Conservation (phyloP, 2,888 invertebrate species). For the Acheta domesticus region DNA sequence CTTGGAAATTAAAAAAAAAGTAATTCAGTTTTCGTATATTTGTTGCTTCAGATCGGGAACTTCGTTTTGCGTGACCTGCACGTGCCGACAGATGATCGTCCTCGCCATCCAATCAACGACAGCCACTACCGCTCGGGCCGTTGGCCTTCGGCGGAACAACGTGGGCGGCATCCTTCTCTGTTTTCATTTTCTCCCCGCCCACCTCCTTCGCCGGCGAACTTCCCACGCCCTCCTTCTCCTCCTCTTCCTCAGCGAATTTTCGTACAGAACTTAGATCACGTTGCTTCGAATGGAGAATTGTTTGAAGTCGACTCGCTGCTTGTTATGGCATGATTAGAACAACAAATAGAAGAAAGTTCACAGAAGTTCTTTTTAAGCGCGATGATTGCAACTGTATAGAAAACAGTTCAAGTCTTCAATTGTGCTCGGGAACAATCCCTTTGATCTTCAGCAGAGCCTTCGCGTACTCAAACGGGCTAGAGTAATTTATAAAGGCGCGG, state of each 20-base stretch:
- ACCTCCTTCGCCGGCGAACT: neutral
- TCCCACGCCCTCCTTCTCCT: neutral
- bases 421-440: neutral
- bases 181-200: neutral
- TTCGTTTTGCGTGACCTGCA: too few species aligned
- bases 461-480: neutral
- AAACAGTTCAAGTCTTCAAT: neutral
- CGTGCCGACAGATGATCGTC: too few species aligned
- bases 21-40: too few species aligned
- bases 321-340: neutral
- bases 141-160: too few species aligned
- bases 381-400: neutral
- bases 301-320: constrained; percentile 18
- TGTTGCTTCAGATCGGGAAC: too few species aligned
- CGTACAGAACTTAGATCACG: neutral
- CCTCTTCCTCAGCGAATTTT: neutral
- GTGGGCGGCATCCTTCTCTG: neutral
- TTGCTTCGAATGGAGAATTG: neutral
- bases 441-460: neutral
- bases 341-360: constrained; percentile 1
- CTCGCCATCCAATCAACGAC: too few species aligned
- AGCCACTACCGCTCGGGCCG: too few species aligned
- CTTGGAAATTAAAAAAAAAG: too few species aligned
- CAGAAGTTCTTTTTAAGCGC: neutral
- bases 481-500: neutral